Evolutionary conservation across 2,888 invertebrate genomes (phyloP).

Genomic region (Ischnus inquisitorius): DNA sequence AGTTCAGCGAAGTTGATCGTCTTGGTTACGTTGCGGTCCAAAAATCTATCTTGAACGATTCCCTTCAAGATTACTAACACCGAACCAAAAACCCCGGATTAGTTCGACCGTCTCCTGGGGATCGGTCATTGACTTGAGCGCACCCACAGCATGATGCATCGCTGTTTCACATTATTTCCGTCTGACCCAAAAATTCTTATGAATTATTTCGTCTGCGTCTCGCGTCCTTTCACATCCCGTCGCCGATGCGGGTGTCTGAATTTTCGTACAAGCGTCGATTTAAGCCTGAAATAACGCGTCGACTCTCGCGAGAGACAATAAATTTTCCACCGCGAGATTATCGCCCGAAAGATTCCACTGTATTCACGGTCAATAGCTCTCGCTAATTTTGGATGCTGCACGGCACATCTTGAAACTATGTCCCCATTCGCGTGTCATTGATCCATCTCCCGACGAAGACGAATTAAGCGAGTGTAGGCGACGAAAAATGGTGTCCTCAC

Average conservation of each 20-base stretch:
- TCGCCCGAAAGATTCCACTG: neutral
- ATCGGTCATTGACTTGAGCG: no score
- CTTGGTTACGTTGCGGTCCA: neutral
- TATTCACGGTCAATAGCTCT: neutral
- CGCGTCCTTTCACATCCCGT: no score
- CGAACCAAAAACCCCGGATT: neutral
- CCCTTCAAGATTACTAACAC: neutral
- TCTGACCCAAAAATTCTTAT: no score
- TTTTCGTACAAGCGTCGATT: neutral
- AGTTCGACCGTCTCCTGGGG: neutral
- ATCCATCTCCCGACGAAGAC: neutral
- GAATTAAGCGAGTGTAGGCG: conserved; percentile 1
- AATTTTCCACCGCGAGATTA: neutral
- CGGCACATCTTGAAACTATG: neutral
- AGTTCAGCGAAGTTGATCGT: neutral
- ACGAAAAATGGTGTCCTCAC: neutral
- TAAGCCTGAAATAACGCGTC: neutral
- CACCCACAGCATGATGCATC: no score
- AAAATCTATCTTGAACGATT: neutral
- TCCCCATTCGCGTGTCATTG: neutral
- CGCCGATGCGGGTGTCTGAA: no score
- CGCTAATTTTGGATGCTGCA: neutral
- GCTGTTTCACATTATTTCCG: no score
- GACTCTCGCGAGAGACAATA: neutral
- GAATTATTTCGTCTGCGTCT: no score